A percentile compares a stretch with the other conserved stretches of the same genome.
Conservation (phyloP, 2,797 vertebrate genomes). For the Eidolon dupreanum region DNA sequence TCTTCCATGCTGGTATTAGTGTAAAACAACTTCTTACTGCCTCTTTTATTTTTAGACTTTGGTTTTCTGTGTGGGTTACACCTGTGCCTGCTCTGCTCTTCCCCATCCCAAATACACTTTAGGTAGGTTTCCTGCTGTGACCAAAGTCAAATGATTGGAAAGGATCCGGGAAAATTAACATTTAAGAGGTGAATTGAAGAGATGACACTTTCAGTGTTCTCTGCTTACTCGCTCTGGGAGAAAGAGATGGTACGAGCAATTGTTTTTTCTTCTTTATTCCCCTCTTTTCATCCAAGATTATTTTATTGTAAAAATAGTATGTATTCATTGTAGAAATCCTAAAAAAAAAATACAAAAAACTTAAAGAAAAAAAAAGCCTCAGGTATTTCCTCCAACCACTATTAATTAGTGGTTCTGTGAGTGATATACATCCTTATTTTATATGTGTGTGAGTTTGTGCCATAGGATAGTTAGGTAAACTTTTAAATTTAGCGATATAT, state of each 20-base stretch:
- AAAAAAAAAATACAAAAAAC: not conserved
- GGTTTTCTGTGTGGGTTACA: slow-evolving; percentile 10
- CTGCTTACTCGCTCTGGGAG: not conserved
- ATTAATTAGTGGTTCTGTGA: not conserved
- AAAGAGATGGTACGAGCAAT: not conserved
- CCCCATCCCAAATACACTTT: slow-evolving; percentile 12
- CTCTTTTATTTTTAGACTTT: slow-evolving; percentile 40
- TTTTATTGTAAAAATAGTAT: not conserved
- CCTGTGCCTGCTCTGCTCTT: not conserved
- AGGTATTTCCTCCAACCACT: not conserved
- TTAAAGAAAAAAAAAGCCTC: not conserved
- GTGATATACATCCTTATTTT: not conserved
- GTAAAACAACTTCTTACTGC: not conserved
- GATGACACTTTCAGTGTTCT: not conserved
- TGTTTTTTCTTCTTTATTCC: not conserved
- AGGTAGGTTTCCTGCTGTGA: slow-evolving; percentile 27
- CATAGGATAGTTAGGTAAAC: not conserved
- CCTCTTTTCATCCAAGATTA: not conserved
- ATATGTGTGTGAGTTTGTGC: not conserved
- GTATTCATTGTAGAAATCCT: slow-evolving; percentile 21
- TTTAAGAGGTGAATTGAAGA: not conserved
- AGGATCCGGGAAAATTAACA: not conserved
- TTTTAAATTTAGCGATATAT: not conserved
- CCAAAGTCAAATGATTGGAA: slow-evolving; percentile 40
- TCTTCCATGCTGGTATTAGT: not conserved